Evolutionary conservation across 2,888 invertebrate species (phyloP), one percentile per base, ranked within the genome.

Genomic region (Digitonthophagus gazella): DNA sequence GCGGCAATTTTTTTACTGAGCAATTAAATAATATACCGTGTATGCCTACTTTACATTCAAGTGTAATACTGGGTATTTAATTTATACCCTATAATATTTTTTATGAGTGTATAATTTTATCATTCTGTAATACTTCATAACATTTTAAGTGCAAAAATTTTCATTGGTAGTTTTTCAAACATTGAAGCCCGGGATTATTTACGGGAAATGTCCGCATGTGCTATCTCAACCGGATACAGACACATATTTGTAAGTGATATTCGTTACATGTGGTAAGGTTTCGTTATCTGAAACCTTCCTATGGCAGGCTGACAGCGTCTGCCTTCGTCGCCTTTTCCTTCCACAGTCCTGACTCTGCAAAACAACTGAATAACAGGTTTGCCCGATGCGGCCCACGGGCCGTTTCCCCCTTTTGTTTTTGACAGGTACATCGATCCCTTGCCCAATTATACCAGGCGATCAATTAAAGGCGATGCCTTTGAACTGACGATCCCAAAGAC

Each of bases 161-260:
- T 56, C 20, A 44, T 44, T 44, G 8, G 28, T 11, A 44, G 28
- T 8, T 11, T 11, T 44, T 44, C 28, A 44, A 44, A 44, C 28
- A 44, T 11, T 11, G 28, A 44, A 44, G 28, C 28, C n/a, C 28
- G 28, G 28, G 28, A 8, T 8, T 15, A 57, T 15, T 64, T 65
- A 68, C 54, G 68, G 65, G 64, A 65, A 64, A 58, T 56, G 22
- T 57, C 20, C 63, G 15, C 64, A 67, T 54, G 69, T 72, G 72
- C 71, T 74, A 75, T 74, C 73, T 74, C 70, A 66, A 73, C 74
- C 75, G 75, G 75, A 75, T 75, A 75, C 75, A 75, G 75, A 72
- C 75, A 73, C 74, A 74, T 75, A 75, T 74, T 75, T 74, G 74
- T 75, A 73, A 72, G 69, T 71, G 75, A 75, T 75, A 75, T 73